Conservation (phyloP, 1,140 invertebrate genomes). For the Dysdera silvatica region DNA sequence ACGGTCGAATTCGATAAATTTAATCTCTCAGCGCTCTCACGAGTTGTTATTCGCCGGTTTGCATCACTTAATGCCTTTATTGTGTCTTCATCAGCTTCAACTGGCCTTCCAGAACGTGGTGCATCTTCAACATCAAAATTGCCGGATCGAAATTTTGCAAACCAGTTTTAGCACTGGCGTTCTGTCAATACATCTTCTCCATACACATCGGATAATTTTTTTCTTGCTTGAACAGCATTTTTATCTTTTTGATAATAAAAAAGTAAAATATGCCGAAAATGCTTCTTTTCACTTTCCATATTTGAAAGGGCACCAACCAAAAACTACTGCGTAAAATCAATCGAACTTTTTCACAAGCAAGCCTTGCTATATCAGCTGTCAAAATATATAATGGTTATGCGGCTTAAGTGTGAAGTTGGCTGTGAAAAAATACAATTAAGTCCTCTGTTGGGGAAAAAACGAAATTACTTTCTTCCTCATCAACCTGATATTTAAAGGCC, state of each 20-base stretch:
- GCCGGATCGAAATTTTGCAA: background rate
- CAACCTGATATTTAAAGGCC: too few relatives aligned
- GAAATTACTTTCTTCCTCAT: constrained; percentile 11
- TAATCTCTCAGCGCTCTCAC: background rate
- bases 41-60: constrained; percentile 3
- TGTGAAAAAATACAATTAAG: background rate
- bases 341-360: background rate
- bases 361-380: too few relatives aligned
- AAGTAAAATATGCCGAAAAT: background rate
- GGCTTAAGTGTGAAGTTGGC: constrained; percentile 1
- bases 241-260: background rate
- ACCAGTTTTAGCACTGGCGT: background rate
- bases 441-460: background rate
- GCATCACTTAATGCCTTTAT: background rate
- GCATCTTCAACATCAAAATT: constrained; percentile 3
- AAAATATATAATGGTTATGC: background rate
- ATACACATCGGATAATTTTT: constrained; percentile 2
- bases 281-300: background rate
- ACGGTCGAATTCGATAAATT: constrained; percentile 1
- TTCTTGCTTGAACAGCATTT: constrained; percentile 1
- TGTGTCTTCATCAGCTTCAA: background rate
- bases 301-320: background rate
- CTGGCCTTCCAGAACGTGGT: background rate
- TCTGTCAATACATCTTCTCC: background rate
- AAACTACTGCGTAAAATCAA: background rate